Evolutionary conservation across 1,140 invertebrate species (phyloP).

Genomic region (Stegodyphus dumicola): DNA sequence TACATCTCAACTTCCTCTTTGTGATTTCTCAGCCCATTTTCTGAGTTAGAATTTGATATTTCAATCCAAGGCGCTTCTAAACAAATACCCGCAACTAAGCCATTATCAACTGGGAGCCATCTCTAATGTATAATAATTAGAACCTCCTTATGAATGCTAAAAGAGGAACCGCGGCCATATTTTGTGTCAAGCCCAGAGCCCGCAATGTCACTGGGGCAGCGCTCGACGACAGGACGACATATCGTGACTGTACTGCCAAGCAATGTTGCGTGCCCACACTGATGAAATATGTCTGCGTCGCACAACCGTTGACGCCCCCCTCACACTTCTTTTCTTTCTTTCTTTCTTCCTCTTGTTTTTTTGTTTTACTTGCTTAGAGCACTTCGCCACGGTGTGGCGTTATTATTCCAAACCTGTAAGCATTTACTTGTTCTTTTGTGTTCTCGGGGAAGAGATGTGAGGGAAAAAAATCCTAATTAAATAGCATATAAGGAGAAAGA

Average conservation of each 20-base stretch:
- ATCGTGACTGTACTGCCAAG: conserved; percentile 37
- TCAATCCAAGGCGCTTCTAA: background rate
- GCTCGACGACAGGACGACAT: conserved; percentile 44
- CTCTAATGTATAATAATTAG: background rate
- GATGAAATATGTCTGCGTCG: conserved; percentile 43
- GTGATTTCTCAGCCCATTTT: background rate
- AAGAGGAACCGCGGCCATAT: conserved; percentile 1
- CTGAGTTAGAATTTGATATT: background rate
- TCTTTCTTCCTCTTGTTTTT: conserved; percentile 7
- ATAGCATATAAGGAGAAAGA: too few species aligned
- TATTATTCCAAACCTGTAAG: conserved; percentile 30
- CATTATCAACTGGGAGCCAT: background rate
- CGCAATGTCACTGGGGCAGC: conserved; percentile 19
- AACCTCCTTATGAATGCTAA: conserved; percentile 1
- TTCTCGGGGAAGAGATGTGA: background rate
- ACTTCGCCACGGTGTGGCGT: background rate
- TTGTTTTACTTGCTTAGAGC: conserved; percentile 11
- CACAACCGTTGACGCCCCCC: conserved; percentile 17
- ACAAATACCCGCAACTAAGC: background rate
- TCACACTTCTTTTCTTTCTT: conserved; percentile 30
- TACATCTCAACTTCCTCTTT: too few species aligned
- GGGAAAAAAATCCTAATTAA: background rate
- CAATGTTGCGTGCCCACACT: conserved; percentile 22
- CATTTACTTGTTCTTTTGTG: conserved; percentile 42
- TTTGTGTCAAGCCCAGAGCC: conserved; percentile 21